Percentiles rank a stretch among this genome's conserved stretches.
Evolutionary conservation across 2,888 invertebrate species (phyloP).

Genomic region (Cephonodes hylas): DNA sequence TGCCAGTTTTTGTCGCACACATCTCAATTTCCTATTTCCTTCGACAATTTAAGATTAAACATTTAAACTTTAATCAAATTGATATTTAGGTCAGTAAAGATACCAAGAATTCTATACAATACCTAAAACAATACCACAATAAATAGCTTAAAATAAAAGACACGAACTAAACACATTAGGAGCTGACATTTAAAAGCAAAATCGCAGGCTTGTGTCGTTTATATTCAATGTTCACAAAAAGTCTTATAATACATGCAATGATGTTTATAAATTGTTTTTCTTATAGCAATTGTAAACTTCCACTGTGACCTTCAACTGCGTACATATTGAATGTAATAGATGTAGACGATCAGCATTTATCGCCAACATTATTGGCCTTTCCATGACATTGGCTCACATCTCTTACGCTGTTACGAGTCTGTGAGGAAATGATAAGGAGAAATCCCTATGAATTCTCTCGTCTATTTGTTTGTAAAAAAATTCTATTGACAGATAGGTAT

Average conservation of each 20-base stretch:
- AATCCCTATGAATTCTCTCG: background rate
- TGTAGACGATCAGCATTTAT: background rate
- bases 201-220: background rate
- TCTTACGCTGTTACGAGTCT: background rate
- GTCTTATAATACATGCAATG: background rate
- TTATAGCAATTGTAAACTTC: background rate
- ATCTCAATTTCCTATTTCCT: too few relatives aligned
- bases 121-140: too few relatives aligned
- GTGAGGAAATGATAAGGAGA: background rate
- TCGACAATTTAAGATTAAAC: too few relatives aligned
- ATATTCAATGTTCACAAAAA: background rate
- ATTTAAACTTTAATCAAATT: too few relatives aligned
- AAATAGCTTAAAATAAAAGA: too few relatives aligned
- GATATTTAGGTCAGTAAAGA: too few relatives aligned
- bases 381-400: background rate
- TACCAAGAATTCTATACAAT: too few relatives aligned
- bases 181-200: background rate
- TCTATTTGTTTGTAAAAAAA: background rate
- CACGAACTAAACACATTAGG: too few relatives aligned
- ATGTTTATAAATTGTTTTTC: background rate
- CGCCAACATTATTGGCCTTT: background rate
- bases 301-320: background rate
- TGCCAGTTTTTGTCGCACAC: too few relatives aligned
- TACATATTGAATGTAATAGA: too few relatives aligned
- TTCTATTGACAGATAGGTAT: too few relatives aligned